phyloP scores from a whole-genome alignment of 2,888 invertebrate species.

The Helobdella robusta region DNA sequence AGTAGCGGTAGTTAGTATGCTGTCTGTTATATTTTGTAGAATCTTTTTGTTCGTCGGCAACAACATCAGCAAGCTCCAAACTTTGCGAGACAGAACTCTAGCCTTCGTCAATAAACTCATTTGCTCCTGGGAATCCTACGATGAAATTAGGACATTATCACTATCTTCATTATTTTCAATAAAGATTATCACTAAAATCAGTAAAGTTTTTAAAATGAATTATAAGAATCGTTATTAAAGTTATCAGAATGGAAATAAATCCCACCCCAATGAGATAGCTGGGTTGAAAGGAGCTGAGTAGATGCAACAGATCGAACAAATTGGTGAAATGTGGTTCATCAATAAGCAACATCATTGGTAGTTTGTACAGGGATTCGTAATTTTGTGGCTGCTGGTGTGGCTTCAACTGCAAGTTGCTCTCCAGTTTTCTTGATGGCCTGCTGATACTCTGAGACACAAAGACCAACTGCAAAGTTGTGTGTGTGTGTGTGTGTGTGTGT shows the following conservation, averaged over 20 bases:
- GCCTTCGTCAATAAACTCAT: slow-evolving; percentile 53
- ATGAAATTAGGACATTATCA: neutral
- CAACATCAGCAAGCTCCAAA: slow-evolving; percentile 86
- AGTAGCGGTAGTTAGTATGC: no score
- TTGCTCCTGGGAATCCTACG: slow-evolving; percentile 38
- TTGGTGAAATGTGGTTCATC: slow-evolving; percentile 81
- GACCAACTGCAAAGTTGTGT: slow-evolving; percentile 59
- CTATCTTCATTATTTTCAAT: neutral
- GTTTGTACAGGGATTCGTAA: slow-evolving; percentile 54
- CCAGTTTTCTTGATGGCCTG: slow-evolving; percentile 56
- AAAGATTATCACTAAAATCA: neutral
- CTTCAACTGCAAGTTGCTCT: no score
- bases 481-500: neutral
- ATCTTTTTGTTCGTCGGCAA: slow-evolving; percentile 80
- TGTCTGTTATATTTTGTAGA: slow-evolving; percentile 48
- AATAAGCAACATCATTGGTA: slow-evolving; percentile 73
- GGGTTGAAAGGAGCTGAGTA: slow-evolving; percentile 74
- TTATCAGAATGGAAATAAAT: neutral
- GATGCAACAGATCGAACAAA: slow-evolving; percentile 79
- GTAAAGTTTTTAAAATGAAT: neutral
- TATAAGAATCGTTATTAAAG: neutral
- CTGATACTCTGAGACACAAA: slow-evolving; percentile 80
- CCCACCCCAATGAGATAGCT: slow-evolving; percentile 47
- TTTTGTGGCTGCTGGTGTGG: slow-evolving; percentile 10
- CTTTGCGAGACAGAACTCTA: slow-evolving; percentile 75